These are phyloP conservation scores for Bostrychus sinensis DNA, from an alignment of 2,113 vertebrate genomes.

Conservation along the genomic window DNA sequence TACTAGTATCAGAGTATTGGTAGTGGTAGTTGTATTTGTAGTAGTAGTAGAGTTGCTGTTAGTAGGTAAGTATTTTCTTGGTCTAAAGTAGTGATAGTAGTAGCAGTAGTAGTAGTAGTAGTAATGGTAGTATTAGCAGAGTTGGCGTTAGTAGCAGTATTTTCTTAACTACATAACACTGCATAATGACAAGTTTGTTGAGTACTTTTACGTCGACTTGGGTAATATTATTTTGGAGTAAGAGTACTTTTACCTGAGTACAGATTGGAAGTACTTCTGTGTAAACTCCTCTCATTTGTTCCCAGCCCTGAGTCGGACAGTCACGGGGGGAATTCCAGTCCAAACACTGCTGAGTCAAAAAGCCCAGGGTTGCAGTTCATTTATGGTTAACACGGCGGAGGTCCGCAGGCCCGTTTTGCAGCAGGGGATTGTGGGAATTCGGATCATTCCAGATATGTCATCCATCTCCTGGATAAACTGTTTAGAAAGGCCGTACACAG, in stretches of 20 bases:
- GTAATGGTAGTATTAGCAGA: too few relatives aligned
- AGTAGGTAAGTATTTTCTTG: too few relatives aligned
- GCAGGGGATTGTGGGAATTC: conserved; percentile 50
- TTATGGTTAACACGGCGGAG: conserved; percentile 33
- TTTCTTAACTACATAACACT: too few relatives aligned
- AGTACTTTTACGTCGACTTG: too few relatives aligned
- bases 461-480: conserved; percentile 60
- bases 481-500: conserved; percentile 48
- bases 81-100: too few relatives aligned
- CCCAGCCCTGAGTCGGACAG: conserved; percentile 9
- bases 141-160: too few relatives aligned
- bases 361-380: conserved; percentile 31
- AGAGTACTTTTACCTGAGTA: neutral
- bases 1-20: too few relatives aligned
- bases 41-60: too few relatives aligned
- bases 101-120: too few relatives aligned
- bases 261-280: too few relatives aligned
- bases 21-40: too few relatives aligned
- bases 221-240: neutral
- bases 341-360: conserved; percentile 46
- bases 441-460: conserved; percentile 47
- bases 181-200: too few relatives aligned
- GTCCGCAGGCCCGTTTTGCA: conserved; percentile 38
- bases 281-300: neutral
- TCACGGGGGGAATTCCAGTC: conserved; percentile 50